Conservation (phyloP, 2,797 vertebrate genomes). For the Chrysolophus pictus region DNA sequence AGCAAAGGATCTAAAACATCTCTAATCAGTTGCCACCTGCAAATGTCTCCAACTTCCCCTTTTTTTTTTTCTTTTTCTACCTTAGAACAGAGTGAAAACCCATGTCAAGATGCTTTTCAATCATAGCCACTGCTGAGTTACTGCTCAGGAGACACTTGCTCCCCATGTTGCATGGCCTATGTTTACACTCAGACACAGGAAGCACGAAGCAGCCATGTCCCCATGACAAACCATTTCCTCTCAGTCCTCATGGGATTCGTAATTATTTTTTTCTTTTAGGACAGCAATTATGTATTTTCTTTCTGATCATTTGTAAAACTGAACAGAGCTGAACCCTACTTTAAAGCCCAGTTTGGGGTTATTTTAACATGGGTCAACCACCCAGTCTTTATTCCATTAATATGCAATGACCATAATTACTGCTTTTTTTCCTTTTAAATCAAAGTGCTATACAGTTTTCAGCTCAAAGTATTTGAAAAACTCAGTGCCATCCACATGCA, state of each 20-base stretch:
- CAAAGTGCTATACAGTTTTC: too few species aligned
- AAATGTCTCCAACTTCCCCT: background rate
- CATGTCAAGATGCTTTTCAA: background rate
- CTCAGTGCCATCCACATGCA: background rate
- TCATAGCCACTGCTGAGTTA: background rate
- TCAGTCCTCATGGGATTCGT: background rate
- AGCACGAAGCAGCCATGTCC: background rate
- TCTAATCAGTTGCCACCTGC: background rate
- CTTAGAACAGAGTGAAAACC: background rate
- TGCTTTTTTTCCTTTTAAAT: background rate
- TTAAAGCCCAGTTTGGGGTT: background rate
- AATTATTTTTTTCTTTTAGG: background rate
- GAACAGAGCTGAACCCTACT: background rate
- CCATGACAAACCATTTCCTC: background rate
- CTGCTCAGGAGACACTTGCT: background rate
- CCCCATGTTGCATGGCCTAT: fast-evolving
- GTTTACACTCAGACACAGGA: background rate
- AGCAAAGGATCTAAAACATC: background rate
- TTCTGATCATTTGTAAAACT: background rate
- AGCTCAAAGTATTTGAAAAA: background rate
- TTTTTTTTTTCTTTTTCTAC: background rate
- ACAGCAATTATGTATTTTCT: background rate
- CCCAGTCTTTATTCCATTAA: background rate
- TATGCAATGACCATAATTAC: background rate
- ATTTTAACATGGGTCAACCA: background rate